Evolutionary conservation across 1,140 invertebrate species (phyloP), one percentile per base, ranked within the genome.

Genomic region (Bombus breviceps): DNA sequence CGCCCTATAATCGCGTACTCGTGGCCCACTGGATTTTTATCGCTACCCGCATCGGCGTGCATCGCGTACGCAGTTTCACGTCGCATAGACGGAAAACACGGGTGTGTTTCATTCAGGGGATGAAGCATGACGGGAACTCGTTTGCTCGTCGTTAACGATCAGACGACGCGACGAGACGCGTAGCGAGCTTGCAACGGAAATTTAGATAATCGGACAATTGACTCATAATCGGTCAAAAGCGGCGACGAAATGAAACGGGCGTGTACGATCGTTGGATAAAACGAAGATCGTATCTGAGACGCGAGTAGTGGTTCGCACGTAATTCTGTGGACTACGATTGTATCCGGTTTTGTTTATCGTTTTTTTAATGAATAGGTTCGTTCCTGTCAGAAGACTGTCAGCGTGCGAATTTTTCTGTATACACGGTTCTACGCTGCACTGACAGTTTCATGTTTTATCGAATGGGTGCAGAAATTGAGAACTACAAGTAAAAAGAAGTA

Each of bases 21-120:
- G 59, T 68, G 69, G 59, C 69, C 82, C 83, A 86, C 66, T 86
- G 83, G 86, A 88, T 90, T 85, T 90, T 89, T 86, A 88, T 90
- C 86, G 41, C 80, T 81, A 69, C 89, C 89, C 89, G 89, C 89
- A 90, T 88, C 83, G 74, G 68, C 72, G 78, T 80, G 22, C 82
- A 28, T 18, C 69, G 77, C 32, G 43, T 53, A 34, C 13, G 34
- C 15, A 53, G 47, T 53, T 53, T 53, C 18, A 39, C 74, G 41
- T 53, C 73, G 74, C 82, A 66, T 43, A 25, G 15, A 10, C 74
- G 28, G 68, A 77, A 47, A 37, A 79, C 75, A 37, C 47, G 53
- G 10, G 39, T 39, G 71, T 72, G 39, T 62, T 72, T 79, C 83
- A 72, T 84, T 71, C 39, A 37, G n/a, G 53, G 73, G 64, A 28